Conservation (phyloP, 1,140 invertebrate genomes). For the Drosophila kepulauana region DNA sequence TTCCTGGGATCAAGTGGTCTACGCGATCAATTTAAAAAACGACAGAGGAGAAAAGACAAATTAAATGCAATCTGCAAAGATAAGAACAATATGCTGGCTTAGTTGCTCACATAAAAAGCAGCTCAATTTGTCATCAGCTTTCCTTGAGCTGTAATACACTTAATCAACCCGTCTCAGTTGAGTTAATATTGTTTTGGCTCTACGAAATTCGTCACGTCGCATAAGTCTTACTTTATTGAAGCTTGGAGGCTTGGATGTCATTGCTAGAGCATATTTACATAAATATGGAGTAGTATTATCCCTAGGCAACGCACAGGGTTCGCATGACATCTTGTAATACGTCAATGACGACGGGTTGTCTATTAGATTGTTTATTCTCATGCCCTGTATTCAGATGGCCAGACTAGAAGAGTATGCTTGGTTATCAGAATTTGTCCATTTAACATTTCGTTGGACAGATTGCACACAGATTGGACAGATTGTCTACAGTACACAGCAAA, state of each 20-base stretch:
- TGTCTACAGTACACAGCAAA: too few relatives aligned
- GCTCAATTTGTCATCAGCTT: slow-evolving; percentile 78
- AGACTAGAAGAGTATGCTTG: neutral
- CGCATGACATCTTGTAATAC: slow-evolving; percentile 79
- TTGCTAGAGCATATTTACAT: slow-evolving; percentile 58
- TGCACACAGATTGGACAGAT: too few relatives aligned
- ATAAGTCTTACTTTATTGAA: slow-evolving; percentile 61
- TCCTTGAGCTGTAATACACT: slow-evolving; percentile 49
- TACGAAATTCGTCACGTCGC: slow-evolving; percentile 65
- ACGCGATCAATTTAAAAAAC: slow-evolving; percentile 68
- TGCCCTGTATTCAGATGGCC: slow-evolving; percentile 6
- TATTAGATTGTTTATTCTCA: slow-evolving; percentile 77
- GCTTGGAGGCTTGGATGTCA: slow-evolving; percentile 11
- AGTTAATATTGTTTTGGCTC: slow-evolving; percentile 28
- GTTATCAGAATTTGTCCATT: too few relatives aligned
- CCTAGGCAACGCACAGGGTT: slow-evolving; percentile 61
- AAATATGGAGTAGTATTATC: slow-evolving; percentile 59
- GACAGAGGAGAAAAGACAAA: slow-evolving; percentile 6
- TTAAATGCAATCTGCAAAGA: slow-evolving; percentile 23
- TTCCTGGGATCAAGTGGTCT: slow-evolving; percentile 72
- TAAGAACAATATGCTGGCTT: slow-evolving; percentile 34
- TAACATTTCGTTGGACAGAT: too few relatives aligned
- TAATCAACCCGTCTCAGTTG: slow-evolving; percentile 50
- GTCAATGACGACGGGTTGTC: slow-evolving; percentile 81
- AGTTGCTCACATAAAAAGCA: slow-evolving; percentile 34